phyloP scores from a whole-genome alignment of 2,888 invertebrate genomes.

The Pelosia muscerda region DNA sequence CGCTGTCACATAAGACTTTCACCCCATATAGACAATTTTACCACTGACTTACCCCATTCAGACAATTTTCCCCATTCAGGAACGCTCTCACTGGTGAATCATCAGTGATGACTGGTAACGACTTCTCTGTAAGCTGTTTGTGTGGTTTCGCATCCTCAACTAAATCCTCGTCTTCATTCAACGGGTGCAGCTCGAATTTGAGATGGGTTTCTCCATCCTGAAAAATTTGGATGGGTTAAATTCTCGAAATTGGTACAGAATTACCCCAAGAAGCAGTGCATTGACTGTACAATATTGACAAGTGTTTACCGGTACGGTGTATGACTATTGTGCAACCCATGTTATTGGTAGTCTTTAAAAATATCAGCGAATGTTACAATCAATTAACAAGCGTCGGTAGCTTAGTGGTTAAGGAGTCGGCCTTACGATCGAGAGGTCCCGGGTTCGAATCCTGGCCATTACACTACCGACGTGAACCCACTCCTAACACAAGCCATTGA shows the following conservation, averaged over 20 bases:
- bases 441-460: no score
- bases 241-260: not conserved
- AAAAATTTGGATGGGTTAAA: not conserved
- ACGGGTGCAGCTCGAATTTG: constrained; percentile 89
- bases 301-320: no score
- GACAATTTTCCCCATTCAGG: constrained; percentile 93
- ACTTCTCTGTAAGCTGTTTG: constrained; percentile 49
- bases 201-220: constrained; percentile 89
- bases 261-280: not conserved
- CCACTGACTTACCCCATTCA: constrained; percentile 94
- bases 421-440: no score
- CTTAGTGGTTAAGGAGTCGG: no score
- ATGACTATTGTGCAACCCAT: no score
- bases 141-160: constrained; percentile 65
- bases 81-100: constrained; percentile 92
- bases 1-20: no score
- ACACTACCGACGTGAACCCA: no score
- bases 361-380: no score
- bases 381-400: no score
- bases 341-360: no score
- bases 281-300: not conserved
- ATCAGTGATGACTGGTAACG: constrained; percentile 76
- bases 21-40: not conserved
- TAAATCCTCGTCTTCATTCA: constrained; percentile 80
- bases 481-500: no score